Base-by-base conservation (phyloP, 2,888 invertebrate genomes). In the Dendrolimus pini region DNA sequence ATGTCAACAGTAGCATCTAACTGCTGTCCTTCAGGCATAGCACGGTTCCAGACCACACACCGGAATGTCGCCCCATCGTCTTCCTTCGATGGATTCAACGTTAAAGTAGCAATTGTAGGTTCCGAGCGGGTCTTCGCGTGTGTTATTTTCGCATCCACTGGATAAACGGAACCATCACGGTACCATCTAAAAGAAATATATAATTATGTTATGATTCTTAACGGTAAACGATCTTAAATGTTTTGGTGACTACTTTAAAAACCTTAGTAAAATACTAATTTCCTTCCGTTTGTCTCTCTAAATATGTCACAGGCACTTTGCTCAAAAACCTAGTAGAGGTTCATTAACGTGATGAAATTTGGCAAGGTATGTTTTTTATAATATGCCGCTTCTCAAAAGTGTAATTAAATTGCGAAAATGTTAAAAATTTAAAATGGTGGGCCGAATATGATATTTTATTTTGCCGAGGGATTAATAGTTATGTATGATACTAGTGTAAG, bases 41-140 rank as follows among this genome's bases (percentile, higher is more conserved):
- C 98, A 55, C 97, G 92, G 89, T 98, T 98, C 92, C 95, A 95
- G 57, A 98, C 97, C 64, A 95, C 95, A 82, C 98, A 98, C 61
- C 95, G 93, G 86, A 95, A 97, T 57, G 93, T 92, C 60, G 96
- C 95, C 9, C 95, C 94, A 76, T 98, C 97, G 80, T 98, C 97
- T 64, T 96, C 96, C 64, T 96, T 94, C 42, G 93, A 93, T 6
- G 98, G 97, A 62, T 93, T 93, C 66, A 98, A 88, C 41, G 93
- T 91, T 56, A 97, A 89, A 9, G 95, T 95, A 7, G 95, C 94
- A 56, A 94, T 93, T 13, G 96, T 95, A 30, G 95, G 93, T 70
- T 94, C 94, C 65, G 94, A 94, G 63, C 95, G 92, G 13, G 94
- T 94, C 64, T 94, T 94, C 53, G 95, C 96, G 72, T 93, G 93